phyloP scores from a whole-genome alignment of 2,113 vertebrate genomes.

The Brachypteracias leptosomus region DNA sequence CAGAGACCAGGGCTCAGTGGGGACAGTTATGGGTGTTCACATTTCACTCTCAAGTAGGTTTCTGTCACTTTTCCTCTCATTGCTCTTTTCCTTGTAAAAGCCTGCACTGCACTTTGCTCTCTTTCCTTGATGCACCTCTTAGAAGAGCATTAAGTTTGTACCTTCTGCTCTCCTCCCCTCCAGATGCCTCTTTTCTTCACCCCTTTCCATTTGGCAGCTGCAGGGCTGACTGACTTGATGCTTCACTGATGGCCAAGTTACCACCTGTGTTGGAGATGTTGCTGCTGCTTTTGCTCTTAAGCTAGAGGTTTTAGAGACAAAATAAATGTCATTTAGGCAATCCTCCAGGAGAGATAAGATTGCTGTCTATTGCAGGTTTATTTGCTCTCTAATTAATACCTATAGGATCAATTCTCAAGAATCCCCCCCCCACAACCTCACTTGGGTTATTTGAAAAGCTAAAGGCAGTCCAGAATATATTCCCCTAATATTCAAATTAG shows the following conservation, averaged over 20 bases:
- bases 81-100: not conserved
- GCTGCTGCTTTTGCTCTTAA: not conserved
- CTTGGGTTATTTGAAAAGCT: not conserved
- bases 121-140: not conserved
- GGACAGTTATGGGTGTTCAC: not conserved
- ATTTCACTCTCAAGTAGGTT: not conserved
- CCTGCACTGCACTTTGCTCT: not conserved
- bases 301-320: not conserved
- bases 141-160: not conserved
- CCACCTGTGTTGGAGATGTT: not conserved
- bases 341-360: not conserved
- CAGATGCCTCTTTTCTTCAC: not conserved
- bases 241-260: fast-evolving
- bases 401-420: slow-evolving; percentile 22
- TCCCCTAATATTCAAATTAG: not conserved
- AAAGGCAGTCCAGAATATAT: not conserved
- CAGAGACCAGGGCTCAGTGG: fast-evolving
- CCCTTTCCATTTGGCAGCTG: not conserved
- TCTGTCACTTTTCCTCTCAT: not conserved
- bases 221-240: fast-evolving
- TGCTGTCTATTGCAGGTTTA: not conserved
- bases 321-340: not conserved
- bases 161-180: not conserved
- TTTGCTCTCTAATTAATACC: slow-evolving; percentile 36
- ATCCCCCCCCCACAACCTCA: not conserved